Percentiles rank a stretch among this genome's conserved stretches.
These are phyloP conservation scores for Isichthys henryi DNA, from an alignment of 2,113 vertebrate species.

Conservation along the genomic window DNA sequence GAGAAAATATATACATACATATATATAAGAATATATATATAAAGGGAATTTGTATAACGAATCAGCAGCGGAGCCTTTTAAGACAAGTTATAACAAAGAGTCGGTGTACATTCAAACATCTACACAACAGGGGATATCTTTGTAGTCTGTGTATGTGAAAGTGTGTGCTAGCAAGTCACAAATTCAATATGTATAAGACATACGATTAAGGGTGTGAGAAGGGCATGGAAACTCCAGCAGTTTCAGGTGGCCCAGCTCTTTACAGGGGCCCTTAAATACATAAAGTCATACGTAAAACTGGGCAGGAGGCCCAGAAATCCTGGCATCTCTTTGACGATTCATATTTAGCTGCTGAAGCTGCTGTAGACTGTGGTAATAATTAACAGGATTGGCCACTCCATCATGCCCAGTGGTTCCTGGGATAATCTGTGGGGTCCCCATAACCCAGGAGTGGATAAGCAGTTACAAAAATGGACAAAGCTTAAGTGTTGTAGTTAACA, in stretches of 20 bases:
- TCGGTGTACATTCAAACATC: no score
- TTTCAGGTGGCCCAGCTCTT: neutral
- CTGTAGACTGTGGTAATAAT: neutral
- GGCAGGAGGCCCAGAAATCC: neutral
- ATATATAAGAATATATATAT: no score
- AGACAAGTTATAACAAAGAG: no score
- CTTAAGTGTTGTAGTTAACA: neutral
- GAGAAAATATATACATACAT: no score
- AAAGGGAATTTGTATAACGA: no score
- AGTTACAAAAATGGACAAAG: neutral
- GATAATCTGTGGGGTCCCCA: neutral
- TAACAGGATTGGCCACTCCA: neutral
- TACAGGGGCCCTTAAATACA: no score
- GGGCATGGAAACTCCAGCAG: neutral
- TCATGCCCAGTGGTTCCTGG: neutral
- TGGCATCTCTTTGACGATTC: neutral
- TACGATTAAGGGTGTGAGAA: neutral
- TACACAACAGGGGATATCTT: no score
- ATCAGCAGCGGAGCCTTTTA: no score
- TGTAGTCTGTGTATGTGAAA: neutral
- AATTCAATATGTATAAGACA: no score
- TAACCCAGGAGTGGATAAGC: neutral
- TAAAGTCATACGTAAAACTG: neutral
- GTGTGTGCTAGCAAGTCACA: no score
- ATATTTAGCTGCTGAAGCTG: neutral